Evolutionary conservation across 2,888 invertebrate genomes (phyloP).

Genomic region (Alcis repandata): DNA sequence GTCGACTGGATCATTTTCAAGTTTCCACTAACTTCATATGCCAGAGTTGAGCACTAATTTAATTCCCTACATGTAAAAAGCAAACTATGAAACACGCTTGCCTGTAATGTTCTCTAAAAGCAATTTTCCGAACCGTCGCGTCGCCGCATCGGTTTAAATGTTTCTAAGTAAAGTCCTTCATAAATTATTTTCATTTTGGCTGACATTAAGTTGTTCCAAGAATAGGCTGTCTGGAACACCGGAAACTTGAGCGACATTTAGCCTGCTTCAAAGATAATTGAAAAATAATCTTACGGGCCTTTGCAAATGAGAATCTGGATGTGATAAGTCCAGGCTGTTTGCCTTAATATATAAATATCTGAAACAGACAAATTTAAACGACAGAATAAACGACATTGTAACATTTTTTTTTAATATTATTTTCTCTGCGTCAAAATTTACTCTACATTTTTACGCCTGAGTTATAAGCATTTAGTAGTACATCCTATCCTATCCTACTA

Average conservation of each 20-base stretch:
- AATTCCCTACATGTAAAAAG: not conserved
- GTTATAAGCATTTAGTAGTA: too few relatives aligned
- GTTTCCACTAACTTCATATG: not conserved
- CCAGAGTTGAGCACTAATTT: not conserved
- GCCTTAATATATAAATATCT: not conserved
- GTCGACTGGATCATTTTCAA: too few relatives aligned
- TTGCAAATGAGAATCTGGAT: not conserved
- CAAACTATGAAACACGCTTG: not conserved
- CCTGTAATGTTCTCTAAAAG: not conserved
- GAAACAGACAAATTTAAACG: too few relatives aligned
- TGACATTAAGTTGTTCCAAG: not conserved
- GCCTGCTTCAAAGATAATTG: slow-evolving; percentile 5
- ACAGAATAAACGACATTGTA: too few relatives aligned
- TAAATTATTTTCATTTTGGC: slow-evolving; percentile 16
- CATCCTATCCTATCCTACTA: too few relatives aligned
- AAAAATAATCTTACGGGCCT: not conserved
- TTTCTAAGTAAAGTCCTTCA: slow-evolving; percentile 12
- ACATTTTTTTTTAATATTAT: too few relatives aligned
- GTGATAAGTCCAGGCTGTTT: not conserved
- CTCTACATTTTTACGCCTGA: too few relatives aligned
- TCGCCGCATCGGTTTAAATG: not conserved
- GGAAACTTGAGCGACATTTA: slow-evolving; percentile 7
- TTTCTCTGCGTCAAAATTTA: too few relatives aligned
- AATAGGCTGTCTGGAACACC: not conserved
- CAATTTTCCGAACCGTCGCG: slow-evolving; percentile 30